Evolutionary conservation across 2,797 vertebrate species (phyloP), one percentile per base, ranked within the genome.

Genomic region (Eospalax fontanierii): DNA sequence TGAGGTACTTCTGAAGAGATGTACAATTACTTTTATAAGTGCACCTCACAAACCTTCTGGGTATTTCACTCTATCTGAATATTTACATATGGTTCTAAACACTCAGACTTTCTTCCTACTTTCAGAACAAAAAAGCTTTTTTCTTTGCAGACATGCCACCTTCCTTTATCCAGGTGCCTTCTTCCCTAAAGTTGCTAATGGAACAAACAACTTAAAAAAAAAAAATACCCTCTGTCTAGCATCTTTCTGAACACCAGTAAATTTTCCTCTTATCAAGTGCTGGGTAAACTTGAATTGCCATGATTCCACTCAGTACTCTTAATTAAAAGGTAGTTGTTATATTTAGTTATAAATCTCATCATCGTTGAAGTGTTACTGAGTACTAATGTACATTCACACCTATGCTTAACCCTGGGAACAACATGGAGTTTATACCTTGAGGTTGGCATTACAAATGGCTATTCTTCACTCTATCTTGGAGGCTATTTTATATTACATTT

Each of bases 251-350:
- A 22, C 10, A 40, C 30, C 33, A 71, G 35, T 43, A 91, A 91
- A 94, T 71, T 83, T 28, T 33, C 15, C 2, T 95, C 65, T 68
- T 80, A 65, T 80, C n/a, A 93, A 87, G 21, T 40, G 12, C 82
- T 94, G 81, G 21, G 46, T 92, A 73, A 70, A 78, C 73, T 59
- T 83, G 22, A 94, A 68, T 87, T 81, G 40, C 22, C 5, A 1
- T 35, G 57, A 18, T 38, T 93, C 61, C 26, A 74, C 14, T 22
- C 35, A 85, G 38, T 65, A 85, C 18, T 89, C 63, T 46, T 82
- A 61, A 81, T 40, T 40, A 92, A 89, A 40, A 90, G 22, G 9
- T 28, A 86, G 14, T 35, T 90, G 7, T 70, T n/a, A 1, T 78
- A 46, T 89, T 71, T 83, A 79, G 33, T 81, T 83, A 35, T 63